Evolutionary conservation across 23 tunicate genomes (phyloP), one percentile per base, ranked within the genome.

Genomic region (Trididemnum miniatum): DNA sequence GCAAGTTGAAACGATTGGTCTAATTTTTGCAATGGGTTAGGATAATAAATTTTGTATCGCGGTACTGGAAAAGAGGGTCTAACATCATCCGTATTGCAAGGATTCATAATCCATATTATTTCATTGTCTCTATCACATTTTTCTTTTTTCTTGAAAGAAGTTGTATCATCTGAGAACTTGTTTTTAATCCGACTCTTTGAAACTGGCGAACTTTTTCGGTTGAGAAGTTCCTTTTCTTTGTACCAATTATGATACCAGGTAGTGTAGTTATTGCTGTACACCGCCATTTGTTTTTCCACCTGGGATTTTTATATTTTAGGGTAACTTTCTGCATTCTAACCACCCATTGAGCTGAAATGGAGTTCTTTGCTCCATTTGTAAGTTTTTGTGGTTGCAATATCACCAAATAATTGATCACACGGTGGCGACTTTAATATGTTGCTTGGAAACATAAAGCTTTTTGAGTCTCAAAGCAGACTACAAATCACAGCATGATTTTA

Each of bases 41-140:
- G 23, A 29, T 79, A 74, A 3, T 71, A 0, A 59, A 86, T 67
- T 24, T 79, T 86, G 7, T 51, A n/a, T 57, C 92, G 71, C 20
- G 88, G 44, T 18, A 79, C 97, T 26, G 97, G 97, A 5, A 83
- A 89, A 24, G 86, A 78, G 54, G 86, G 85, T 71, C 97, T 67
- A 39, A 59, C 1, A 64, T 92, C 97, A 1, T 64, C 20, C 2
- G 97, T 92, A 34, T 92, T 77, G 62, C 78, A 66, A 33, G 89
- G 54, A 60, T 92, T 83, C 75, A 87, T 82, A 29, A 92, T 86
- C 97, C 97, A 92, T 0, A 92, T 88, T 2, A 89, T 82, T 79
- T 92, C 85, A 26, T 2, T 29, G 37, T n/a, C 4, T 33, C 36
- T n/a, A 27, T 52, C 67, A 30, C n/a, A 4, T 62, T 62, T 62